These are phyloP conservation scores for Okapia johnstoni DNA, from an alignment of 2,113 vertebrate species.

Conservation along the genomic window DNA sequence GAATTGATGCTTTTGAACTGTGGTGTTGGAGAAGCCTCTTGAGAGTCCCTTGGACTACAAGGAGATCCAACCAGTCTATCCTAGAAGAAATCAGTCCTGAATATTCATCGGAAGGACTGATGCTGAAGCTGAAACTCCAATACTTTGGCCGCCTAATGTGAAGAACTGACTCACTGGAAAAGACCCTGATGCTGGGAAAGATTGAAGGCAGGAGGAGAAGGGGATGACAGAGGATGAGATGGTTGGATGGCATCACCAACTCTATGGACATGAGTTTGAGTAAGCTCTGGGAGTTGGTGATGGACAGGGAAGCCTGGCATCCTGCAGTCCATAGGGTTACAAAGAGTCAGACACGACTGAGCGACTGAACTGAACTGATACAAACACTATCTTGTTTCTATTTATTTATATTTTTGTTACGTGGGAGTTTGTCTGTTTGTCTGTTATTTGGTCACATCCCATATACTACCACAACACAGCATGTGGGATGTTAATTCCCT, in stretches of 20 bases:
- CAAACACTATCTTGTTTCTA: background rate
- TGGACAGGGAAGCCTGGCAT: background rate
- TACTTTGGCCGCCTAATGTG: background rate
- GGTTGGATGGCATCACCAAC: background rate
- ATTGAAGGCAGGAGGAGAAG: background rate
- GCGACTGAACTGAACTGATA: background rate
- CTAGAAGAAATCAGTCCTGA: background rate
- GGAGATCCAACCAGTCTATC: background rate
- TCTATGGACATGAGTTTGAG: background rate
- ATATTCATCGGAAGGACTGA: background rate
- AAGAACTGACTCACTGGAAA: background rate
- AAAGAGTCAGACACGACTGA: background rate
- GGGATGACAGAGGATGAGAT: background rate
- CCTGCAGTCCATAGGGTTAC: background rate
- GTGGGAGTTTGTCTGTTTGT: background rate
- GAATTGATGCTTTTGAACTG: background rate
- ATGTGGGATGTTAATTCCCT: background rate
- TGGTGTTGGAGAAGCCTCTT: background rate
- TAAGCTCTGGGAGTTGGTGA: background rate
- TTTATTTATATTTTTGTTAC: background rate
- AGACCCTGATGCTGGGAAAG: background rate
- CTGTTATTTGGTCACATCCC: background rate
- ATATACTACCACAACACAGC: background rate
- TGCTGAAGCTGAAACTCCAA: background rate
- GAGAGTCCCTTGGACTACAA: background rate